Evolutionary conservation across 2,113 vertebrate genomes (phyloP), one percentile per base, ranked within the genome.

Genomic region (Axis porcinus): DNA sequence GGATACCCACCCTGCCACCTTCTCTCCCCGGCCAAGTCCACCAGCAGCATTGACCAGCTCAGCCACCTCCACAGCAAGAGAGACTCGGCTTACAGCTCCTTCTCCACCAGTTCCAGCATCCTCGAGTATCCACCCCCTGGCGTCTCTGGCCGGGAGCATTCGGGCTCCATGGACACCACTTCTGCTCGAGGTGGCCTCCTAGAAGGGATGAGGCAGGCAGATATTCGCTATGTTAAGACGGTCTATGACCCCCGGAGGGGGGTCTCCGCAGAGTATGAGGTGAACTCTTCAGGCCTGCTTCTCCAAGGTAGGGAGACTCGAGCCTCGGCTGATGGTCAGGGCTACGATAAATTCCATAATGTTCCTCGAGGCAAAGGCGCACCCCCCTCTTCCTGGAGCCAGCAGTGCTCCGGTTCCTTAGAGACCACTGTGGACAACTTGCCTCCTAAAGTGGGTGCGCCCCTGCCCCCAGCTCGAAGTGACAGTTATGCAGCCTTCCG

Each of bases 81-180:
- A 62, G 99, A 99, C 98, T 99, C 99, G 0, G 99, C 99, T 6
- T 99, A 99, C 96, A 99, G 99, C 96, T 99, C 99, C 91, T 99
- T 99, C 98, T 99, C 99, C 94, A 99, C 99, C 97, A 99, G 99
- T 95, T 99, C 99, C 25, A 99, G 99, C 97, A 99, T 99, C 94
- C 99, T 99, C 0, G 99, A 99, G 95, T 99, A 99, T 90, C 99
- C 99, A 0, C 60, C 99, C 1, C 96, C 98, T 0, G 97, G 98
- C 19, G 0, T 76, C 64, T 43, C 97, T 2, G 92, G 98, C 97
- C 99, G 99, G 55, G 99, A 99, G 95, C 99, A 97, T 33, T 99
- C 99, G 27, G 99, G 98, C 86, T 99, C 99, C 7, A 90, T 98
- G 96, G 99, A 99, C 62, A 98, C 98, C 10, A 82, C 98, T 84